Evolutionary conservation across 1,140 invertebrate species (phyloP).

Genomic region (Procambarus clarkii): DNA sequence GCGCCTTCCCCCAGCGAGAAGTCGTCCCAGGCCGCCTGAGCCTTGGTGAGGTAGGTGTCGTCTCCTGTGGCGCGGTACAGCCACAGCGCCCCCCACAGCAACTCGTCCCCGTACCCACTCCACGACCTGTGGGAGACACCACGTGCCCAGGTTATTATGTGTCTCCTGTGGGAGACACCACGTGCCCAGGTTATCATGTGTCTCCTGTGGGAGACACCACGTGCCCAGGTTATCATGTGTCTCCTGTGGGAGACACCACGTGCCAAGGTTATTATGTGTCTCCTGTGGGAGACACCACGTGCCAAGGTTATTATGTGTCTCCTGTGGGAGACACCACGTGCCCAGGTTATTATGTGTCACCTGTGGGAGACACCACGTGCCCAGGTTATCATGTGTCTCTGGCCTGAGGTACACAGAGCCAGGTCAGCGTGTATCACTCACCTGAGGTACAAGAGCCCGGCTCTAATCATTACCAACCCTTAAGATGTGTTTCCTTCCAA

Average conservation of each 20-base stretch:
- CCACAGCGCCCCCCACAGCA: slow-evolving; percentile 72
- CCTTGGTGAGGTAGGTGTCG: slow-evolving; percentile 78
- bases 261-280: too few relatives aligned
- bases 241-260: slow-evolving; percentile 14
- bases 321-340: slow-evolving; percentile 14
- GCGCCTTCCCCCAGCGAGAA: slow-evolving; percentile 74
- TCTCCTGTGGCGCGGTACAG: slow-evolving; percentile 76
- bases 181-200: too few relatives aligned
- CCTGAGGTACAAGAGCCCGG: too few relatives aligned
- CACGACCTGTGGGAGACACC: slow-evolving; percentile 60
- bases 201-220: slow-evolving; percentile 14
- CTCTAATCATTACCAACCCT: too few relatives aligned
- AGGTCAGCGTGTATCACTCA: too few relatives aligned
- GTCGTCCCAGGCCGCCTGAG: slow-evolving; percentile 77
- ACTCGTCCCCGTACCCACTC: slow-evolving; percentile 72
- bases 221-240: too few relatives aligned
- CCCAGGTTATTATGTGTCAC: neutral
- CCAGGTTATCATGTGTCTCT: too few relatives aligned
- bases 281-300: slow-evolving; percentile 14
- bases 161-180: slow-evolving; percentile 14
- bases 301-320: too few relatives aligned
- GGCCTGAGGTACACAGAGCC: too few relatives aligned
- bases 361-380: slow-evolving; percentile 14
- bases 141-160: too few relatives aligned
- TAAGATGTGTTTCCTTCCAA: too few relatives aligned